Percentiles rank a stretch among this genome's conserved stretches.
These are phyloP conservation scores for Prolemur simus DNA, from an alignment of 2,113 vertebrate species.

Conservation along the genomic window DNA sequence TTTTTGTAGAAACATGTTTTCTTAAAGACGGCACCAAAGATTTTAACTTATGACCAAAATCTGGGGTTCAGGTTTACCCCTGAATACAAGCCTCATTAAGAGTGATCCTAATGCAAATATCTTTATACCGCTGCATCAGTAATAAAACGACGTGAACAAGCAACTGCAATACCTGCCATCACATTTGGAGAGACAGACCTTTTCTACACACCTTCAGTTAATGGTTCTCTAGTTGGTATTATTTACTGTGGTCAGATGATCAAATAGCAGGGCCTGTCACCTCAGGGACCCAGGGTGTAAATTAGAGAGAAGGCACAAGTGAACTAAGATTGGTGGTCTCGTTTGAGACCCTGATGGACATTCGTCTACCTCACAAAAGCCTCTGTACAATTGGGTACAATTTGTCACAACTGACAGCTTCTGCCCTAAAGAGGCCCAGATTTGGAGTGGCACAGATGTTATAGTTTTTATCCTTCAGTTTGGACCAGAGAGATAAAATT, in stretches of 20 bases:
- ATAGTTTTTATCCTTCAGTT: background rate
- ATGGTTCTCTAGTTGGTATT: conserved; percentile 20
- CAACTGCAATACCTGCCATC: background rate
- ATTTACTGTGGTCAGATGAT: conserved; percentile 65
- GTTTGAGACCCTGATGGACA: background rate
- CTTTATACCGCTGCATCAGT: background rate
- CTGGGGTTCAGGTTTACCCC: background rate
- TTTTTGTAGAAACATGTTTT: background rate
- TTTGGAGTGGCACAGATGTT: conserved; percentile 28
- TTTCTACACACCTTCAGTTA: conserved; percentile 13
- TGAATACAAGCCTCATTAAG: background rate
- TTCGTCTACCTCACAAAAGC: conserved; percentile 70
- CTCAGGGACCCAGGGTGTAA: conserved; percentile 1
- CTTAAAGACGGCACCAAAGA: background rate
- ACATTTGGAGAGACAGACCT: background rate
- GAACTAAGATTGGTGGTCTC: conserved; percentile 65
- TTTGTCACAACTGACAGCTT: conserved; percentile 63
- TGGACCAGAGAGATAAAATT: background rate
- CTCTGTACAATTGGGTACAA: background rate
- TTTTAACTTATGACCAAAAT: background rate
- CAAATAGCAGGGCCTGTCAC: conserved; percentile 8
- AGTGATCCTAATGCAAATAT: background rate
- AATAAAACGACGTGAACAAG: background rate
- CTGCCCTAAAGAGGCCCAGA: conserved; percentile 21
- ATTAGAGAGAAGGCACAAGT: conserved; percentile 52